These are phyloP conservation scores for Drosophila quadrilineata DNA, from an alignment of 1,140 invertebrate genomes.

Conservation along the genomic window DNA sequence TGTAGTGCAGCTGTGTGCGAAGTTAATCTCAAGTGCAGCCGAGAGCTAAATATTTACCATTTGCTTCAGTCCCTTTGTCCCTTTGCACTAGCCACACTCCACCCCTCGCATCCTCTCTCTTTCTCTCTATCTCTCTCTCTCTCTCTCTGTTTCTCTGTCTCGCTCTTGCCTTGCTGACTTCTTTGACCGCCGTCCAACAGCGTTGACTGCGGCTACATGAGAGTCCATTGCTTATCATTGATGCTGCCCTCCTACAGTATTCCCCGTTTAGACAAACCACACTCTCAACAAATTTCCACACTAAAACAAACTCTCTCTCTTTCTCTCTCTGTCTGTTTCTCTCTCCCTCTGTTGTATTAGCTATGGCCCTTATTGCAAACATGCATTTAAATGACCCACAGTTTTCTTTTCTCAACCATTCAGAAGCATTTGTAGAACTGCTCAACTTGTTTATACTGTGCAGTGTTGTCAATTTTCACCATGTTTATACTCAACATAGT, in stretches of 20 bases:
- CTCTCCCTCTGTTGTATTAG: neutral
- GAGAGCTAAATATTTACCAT: constrained; percentile 76
- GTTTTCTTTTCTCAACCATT: constrained; percentile 35
- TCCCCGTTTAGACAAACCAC: neutral
- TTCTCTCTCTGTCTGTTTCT: constrained; percentile 1
- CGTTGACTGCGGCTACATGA: constrained; percentile 15
- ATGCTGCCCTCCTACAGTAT: constrained; percentile 34
- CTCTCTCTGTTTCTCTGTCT: neutral
- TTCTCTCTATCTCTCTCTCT: neutral
- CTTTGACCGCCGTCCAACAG: constrained; percentile 28
- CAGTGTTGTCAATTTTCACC: neutral
- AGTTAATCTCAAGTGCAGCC: constrained; percentile 77
- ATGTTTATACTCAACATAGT: too few relatives aligned
- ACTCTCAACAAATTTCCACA: neutral
- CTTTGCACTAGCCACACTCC: neutral
- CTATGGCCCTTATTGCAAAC: constrained; percentile 19
- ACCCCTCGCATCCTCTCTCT: neutral
- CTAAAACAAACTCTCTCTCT: neutral
- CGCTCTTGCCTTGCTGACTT: constrained; percentile 17
- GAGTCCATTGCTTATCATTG: constrained; percentile 60
- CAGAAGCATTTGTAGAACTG: too few relatives aligned
- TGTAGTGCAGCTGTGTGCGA: constrained; percentile 43
- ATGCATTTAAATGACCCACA: constrained; percentile 68
- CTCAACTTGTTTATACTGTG: neutral
- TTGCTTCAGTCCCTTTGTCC: constrained; percentile 19